Base-by-base conservation (phyloP, 2,113 vertebrate genomes). In the Gambusia affinis region DNA sequence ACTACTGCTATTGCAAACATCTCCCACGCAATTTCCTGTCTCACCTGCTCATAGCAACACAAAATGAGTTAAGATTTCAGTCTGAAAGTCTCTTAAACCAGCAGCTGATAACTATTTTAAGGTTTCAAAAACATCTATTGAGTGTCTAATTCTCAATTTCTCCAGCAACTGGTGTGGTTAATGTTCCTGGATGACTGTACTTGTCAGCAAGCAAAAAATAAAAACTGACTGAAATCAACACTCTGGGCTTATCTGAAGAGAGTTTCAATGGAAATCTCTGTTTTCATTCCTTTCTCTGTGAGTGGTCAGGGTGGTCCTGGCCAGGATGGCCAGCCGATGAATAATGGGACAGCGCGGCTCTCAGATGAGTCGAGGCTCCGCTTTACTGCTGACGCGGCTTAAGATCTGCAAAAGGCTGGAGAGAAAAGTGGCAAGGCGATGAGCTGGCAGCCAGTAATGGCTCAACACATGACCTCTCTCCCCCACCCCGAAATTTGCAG, bases 331-430 rank as follows among this genome's bases (percentile, higher is more conserved):
- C 12, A 0, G 0, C 0, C 3, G 66, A 57, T 71, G n/a, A 73
- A 54, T 11, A 28, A 39, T 35, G 44, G 79, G 76, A 78, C 82
- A 82, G 67, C 65, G 64, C 79, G 73, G 19, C 8, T 66, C 33
- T 33, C 51, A 67, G 42, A 67, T 0, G 60, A 75, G 54, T 31
- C 63, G 37, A 67, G 79, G 67, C 84, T 80, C 65, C 84, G 69
- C 70, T 86, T 80, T 64, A 71, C 70, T 68, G 60, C 31, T 60
- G 67, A 72, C 60, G 61, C 10, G n/a, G 67, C 51, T 70, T 72
- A 12, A 60, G 28, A 76, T 78, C 63, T 30, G 62, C 19, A 27
- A 71, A 44, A 54, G 4, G 28, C n/a, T 51, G 27, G 79, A 67
- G 66, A 72, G 84, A 85, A 77, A 62, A 72, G 69, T 44, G 19